A percentile compares a stretch with the other conserved stretches of the same genome.
Evolutionary conservation across 2,888 invertebrate genomes (phyloP).

Genomic region (Agonopterix alstromeriana): DNA sequence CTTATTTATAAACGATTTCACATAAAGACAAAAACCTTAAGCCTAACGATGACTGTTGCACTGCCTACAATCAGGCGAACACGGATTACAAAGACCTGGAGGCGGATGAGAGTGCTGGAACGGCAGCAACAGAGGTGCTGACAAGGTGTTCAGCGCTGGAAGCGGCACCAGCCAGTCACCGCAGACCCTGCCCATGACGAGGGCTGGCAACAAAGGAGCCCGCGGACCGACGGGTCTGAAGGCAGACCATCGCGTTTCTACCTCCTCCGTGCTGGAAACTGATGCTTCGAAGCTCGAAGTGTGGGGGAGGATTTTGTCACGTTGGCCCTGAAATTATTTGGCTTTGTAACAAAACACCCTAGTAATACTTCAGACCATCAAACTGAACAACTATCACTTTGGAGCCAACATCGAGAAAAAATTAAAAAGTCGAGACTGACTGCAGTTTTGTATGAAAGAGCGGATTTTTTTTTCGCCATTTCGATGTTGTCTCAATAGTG

Average conservation of each 20-base stretch:
- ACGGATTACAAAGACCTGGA: constrained; percentile 48
- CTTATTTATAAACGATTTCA: too few relatives aligned
- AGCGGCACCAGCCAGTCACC: constrained; percentile 71
- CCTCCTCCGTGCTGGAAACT: constrained; percentile 55
- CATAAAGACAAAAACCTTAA: too few relatives aligned
- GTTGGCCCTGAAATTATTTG: constrained; percentile 35
- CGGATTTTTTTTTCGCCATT: too few relatives aligned
- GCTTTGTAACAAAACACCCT: too few relatives aligned
- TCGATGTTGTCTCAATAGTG: too few relatives aligned
- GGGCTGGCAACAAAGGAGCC: constrained; percentile 59
- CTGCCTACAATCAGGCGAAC: constrained; percentile 66
- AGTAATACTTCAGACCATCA: too few relatives aligned
- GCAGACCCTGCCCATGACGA: constrained; percentile 70
- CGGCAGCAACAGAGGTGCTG: constrained; percentile 55
- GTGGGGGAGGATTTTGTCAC: constrained; percentile 37
- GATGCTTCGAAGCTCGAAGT: constrained; percentile 40
- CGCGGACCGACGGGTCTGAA: constrained; percentile 68
- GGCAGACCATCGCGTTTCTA: constrained; percentile 61
- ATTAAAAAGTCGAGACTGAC: too few relatives aligned
- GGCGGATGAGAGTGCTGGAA: constrained; percentile 54
- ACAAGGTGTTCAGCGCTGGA: constrained; percentile 57
- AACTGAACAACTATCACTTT: too few relatives aligned
- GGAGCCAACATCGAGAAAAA: too few relatives aligned
- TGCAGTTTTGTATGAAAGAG: too few relatives aligned
- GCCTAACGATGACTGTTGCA: constrained; percentile 51